These are phyloP conservation scores for Halesus radiatus DNA, from an alignment of 1,140 invertebrate genomes.

Conservation along the genomic window DNA sequence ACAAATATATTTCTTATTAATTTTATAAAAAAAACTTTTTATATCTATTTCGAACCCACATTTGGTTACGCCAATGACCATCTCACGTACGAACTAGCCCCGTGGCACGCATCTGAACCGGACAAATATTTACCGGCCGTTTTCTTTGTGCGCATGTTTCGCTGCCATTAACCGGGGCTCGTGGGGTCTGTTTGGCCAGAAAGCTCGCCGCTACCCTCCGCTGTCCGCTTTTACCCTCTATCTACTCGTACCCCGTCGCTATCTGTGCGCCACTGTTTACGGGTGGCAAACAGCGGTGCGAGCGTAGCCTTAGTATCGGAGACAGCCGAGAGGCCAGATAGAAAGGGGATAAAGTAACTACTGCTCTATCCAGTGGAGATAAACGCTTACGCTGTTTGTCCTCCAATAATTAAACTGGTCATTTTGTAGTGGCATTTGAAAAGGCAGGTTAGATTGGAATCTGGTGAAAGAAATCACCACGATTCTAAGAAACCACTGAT, in stretches of 20 bases:
- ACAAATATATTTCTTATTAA: too few relatives aligned
- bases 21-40: too few relatives aligned
- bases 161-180: slow-evolving; percentile 24
- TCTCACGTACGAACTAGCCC: neutral
- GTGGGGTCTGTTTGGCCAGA: slow-evolving; percentile 16
- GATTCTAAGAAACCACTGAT: too few relatives aligned
- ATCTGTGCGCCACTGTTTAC: slow-evolving; percentile 16
- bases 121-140: slow-evolving; percentile 39
- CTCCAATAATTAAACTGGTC: too few relatives aligned
- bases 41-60: too few relatives aligned
- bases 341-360: neutral
- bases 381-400: too few relatives aligned
- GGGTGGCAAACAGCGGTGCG: slow-evolving; percentile 6
- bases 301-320: neutral
- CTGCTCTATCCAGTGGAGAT: too few relatives aligned
- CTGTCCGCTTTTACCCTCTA: neutral
- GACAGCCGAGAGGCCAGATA: neutral
- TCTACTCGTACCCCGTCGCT: neutral
- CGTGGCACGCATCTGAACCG: slow-evolving; percentile 38
- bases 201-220: neutral
- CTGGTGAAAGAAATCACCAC: too few relatives aligned
- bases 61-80: neutral
- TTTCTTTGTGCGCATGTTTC: slow-evolving; percentile 41
- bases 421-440: too few relatives aligned
- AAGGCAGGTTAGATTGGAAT: too few relatives aligned